These are phyloP conservation scores for Sebastes minor DNA, from an alignment of 2,797 vertebrate genomes.

Conservation along the genomic window DNA sequence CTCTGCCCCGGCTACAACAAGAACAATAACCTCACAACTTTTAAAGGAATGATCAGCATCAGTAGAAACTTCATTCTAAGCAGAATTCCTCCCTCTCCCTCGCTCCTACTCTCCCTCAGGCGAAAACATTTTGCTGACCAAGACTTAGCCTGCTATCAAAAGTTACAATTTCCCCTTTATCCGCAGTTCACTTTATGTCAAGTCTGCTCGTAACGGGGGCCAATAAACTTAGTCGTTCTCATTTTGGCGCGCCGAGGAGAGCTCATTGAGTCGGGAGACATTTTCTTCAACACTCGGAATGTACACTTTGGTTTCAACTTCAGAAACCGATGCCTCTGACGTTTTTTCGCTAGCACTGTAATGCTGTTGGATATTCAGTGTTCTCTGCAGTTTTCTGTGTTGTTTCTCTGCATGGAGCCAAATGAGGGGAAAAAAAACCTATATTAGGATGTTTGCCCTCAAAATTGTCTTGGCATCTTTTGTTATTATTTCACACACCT, in stretches of 20 bases:
- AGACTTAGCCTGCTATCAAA: slow-evolving; percentile 57
- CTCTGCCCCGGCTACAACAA: slow-evolving; percentile 12
- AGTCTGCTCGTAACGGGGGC: slow-evolving; percentile 26
- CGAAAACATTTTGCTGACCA: slow-evolving; percentile 69
- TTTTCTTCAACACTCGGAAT: slow-evolving; percentile 4
- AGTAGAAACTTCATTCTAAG: slow-evolving; percentile 62
- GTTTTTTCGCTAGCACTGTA: not conserved
- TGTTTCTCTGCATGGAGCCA: not conserved
- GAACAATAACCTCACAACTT: slow-evolving; percentile 57
- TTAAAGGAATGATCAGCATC: slow-evolving; percentile 57
- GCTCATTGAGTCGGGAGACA: slow-evolving; percentile 2
- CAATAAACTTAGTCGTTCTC: slow-evolving; percentile 41
- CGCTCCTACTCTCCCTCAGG: slow-evolving; percentile 35
- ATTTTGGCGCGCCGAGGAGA: slow-evolving; percentile 10
- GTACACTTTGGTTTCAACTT: not conserved
- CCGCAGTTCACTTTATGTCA: slow-evolving; percentile 58
- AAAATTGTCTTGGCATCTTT: not conserved
- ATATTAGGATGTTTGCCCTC: not conserved
- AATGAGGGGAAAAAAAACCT: not conserved
- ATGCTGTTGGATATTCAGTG: not conserved
- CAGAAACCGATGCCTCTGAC: not conserved
- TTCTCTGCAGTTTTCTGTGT: not conserved
- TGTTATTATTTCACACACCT: not conserved
- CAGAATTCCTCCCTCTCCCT: slow-evolving; percentile 43
- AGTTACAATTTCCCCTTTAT: slow-evolving; percentile 57